phyloP scores from a whole-genome alignment of 2,113 vertebrate genomes.

The Hyperoodon ampullatus region DNA sequence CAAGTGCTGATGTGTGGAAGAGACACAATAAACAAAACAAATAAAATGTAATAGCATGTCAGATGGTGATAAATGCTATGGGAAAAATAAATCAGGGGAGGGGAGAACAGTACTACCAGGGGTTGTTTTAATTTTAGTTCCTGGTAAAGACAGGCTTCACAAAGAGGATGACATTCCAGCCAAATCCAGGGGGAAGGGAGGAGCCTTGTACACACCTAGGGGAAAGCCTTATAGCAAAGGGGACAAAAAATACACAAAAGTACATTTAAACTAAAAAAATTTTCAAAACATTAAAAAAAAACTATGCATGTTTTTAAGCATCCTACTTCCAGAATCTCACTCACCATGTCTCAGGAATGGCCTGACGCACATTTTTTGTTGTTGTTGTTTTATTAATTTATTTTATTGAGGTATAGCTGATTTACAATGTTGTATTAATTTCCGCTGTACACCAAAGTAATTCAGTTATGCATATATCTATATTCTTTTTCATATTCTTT shows the following conservation, averaged over 20 bases:
- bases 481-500: no score
- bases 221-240: background rate
- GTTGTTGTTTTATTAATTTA: no score
- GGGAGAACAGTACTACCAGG: background rate
- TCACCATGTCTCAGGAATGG: background rate
- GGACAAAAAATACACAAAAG: background rate
- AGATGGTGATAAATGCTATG: background rate
- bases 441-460: no score
- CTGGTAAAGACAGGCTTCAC: background rate
- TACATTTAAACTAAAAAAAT: background rate
- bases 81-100: background rate
- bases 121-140: background rate
- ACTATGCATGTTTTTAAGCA: background rate
- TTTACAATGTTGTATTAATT: no score
- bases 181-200: background rate
- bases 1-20: background rate
- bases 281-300: background rate
- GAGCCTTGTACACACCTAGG: background rate
- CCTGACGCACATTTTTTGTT: no score
- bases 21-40: background rate
- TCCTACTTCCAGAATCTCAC: background rate
- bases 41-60: background rate
- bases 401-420: no score
- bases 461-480: no score
- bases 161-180: background rate